A percentile compares a stretch with the other conserved stretches of the same genome.
Conservation (phyloP, 2,888 invertebrate species). For the Diarsia brunnea region DNA sequence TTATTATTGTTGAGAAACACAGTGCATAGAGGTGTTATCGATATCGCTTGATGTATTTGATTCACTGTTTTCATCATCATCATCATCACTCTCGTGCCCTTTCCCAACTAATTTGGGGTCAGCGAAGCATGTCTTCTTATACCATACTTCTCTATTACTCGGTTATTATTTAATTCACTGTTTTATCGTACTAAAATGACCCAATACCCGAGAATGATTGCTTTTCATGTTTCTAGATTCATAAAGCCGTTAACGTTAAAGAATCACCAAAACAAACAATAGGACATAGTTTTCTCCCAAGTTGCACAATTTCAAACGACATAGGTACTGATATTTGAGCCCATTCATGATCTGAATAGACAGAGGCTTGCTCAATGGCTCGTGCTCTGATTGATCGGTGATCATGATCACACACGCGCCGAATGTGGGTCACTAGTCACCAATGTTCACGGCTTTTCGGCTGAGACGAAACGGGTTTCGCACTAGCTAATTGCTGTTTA, state of each 20-base stretch:
- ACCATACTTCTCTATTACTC: too few species aligned
- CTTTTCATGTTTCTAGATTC: background rate
- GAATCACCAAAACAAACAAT: constrained; percentile 24
- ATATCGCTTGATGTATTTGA: background rate
- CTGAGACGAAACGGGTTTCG: constrained; percentile 65
- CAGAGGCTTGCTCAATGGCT: constrained; percentile 78
- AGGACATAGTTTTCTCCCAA: constrained; percentile 50
- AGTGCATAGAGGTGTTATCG: background rate
- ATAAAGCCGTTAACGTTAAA: background rate
- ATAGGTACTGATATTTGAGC: constrained; percentile 79
- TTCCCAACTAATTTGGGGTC: too few species aligned
- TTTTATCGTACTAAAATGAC: background rate
- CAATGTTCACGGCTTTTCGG: constrained; percentile 58
- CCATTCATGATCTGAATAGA: constrained; percentile 78
- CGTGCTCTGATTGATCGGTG: constrained; percentile 72
- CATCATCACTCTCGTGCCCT: too few species aligned
- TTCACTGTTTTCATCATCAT: background rate
- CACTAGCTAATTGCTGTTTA: constrained; percentile 59
- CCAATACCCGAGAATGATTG: background rate
- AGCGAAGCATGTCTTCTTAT: too few species aligned
- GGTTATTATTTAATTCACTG: too few species aligned
- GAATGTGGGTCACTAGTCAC: constrained; percentile 70
- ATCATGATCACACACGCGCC: constrained; percentile 73
- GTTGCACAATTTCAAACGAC: constrained; percentile 74
- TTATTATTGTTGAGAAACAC: constrained; percentile 6